These are phyloP conservation scores for Petaurus breviceps DNA, from an alignment of 2,113 vertebrate genomes.

Conservation along the genomic window DNA sequence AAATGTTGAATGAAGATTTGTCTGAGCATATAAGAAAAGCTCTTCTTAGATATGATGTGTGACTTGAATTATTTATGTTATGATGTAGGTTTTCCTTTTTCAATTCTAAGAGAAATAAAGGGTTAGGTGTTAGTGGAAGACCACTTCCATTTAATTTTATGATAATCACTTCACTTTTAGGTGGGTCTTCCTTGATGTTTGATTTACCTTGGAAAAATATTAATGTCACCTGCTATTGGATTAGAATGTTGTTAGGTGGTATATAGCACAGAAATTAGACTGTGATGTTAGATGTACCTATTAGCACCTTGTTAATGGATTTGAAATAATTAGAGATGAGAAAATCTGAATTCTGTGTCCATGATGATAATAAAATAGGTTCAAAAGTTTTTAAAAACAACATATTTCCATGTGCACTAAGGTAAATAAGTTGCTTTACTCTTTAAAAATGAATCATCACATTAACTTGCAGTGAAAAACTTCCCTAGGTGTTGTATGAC, in stretches of 20 bases:
- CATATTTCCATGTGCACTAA: no score
- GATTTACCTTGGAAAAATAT: neutral
- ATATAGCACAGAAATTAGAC: slow-evolving; percentile 20
- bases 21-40: no score
- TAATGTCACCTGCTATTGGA: slow-evolving; percentile 5
- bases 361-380: slow-evolving; percentile 2
- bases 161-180: slow-evolving; percentile 46
- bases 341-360: neutral
- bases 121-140: neutral
- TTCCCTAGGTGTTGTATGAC: no score
- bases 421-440: no score
- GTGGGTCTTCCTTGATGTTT: slow-evolving; percentile 34
- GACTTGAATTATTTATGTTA: neutral
- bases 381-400: neutral
- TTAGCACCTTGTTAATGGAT: neutral
- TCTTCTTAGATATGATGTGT: slow-evolving; percentile 1
- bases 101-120: neutral
- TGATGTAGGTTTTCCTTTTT: slow-evolving; percentile 10
- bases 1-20: slow-evolving; percentile 5
- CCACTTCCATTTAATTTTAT: slow-evolving; percentile 28
- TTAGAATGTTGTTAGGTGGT: slow-evolving; percentile 38
- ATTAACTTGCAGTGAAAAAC: no score
- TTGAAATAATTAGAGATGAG: neutral
- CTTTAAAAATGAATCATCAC: no score
- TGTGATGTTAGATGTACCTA: no score